Percentiles rank a stretch among this genome's conserved stretches.
These are phyloP conservation scores for Champsocephalus gunnari DNA, from an alignment of 2,797 vertebrate species.

Conservation along the genomic window DNA sequence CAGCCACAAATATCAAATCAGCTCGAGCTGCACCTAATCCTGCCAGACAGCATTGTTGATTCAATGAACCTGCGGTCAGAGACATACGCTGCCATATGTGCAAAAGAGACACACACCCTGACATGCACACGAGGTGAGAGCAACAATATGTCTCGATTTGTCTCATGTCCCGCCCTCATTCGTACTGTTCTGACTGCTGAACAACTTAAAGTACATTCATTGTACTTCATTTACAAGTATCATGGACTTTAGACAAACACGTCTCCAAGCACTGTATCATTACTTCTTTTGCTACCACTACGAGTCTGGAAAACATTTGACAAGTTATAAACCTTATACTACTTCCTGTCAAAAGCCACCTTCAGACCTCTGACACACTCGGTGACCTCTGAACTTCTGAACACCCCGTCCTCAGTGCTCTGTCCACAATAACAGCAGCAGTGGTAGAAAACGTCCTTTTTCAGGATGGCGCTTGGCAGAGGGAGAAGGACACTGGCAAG, in stretches of 20 bases:
- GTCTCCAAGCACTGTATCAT: not conserved
- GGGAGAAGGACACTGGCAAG: constrained; percentile 96
- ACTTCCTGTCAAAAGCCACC: constrained; percentile 8
- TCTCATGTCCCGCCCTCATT: constrained; percentile 5
- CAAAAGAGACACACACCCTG: constrained; percentile 37
- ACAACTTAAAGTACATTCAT: not conserved
- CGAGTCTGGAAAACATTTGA: not conserved
- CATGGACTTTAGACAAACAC: not conserved
- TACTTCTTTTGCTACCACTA: constrained; percentile 4
- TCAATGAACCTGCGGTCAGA: constrained; percentile 84
- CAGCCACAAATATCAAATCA: constrained; percentile 89
- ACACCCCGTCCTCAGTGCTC: constrained; percentile 50
- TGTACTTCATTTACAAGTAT: not conserved
- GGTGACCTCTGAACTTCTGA: constrained; percentile 75
- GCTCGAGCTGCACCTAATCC: constrained; percentile 86
- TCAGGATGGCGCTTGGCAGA: constrained; percentile 84
- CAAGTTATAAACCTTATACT: not conserved
- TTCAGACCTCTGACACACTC: constrained; percentile 50
- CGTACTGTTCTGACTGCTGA: not conserved
- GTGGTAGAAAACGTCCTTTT: constrained; percentile 72
- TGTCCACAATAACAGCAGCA: constrained; percentile 56
- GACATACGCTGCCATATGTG: constrained; percentile 61
- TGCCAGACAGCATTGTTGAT: constrained; percentile 83
- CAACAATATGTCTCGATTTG: not conserved
- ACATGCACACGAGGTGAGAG: constrained; percentile 9